Percentiles rank a stretch among this genome's conserved stretches.
Evolutionary conservation across 2,888 invertebrate species (phyloP).

Genomic region (Dasypogon diadema): DNA sequence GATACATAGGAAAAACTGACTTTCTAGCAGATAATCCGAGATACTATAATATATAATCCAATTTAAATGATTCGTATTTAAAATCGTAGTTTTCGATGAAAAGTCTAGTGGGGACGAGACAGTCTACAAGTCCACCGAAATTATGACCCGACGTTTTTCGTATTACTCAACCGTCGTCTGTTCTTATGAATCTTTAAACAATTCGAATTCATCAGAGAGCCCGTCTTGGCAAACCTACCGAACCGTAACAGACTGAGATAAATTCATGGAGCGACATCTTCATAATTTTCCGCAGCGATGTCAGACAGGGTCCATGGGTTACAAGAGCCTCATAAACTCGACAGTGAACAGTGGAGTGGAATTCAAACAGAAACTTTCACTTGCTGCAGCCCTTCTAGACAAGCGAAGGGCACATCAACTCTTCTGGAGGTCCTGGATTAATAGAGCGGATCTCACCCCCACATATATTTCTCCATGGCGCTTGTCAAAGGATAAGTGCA

Average conservation of each 20-base stretch:
- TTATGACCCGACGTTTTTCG: no score
- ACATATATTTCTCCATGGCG: background rate
- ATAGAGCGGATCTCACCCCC: conserved; percentile 2
- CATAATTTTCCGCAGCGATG: conserved; percentile 22
- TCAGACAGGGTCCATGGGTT: conserved; percentile 2
- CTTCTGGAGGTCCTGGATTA: background rate
- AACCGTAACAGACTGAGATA: conserved; percentile 28
- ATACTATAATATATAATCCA: no score
- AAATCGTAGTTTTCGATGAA: no score
- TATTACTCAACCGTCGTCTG: no score
- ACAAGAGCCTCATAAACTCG: background rate
- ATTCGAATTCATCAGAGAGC: conserved; percentile 21
- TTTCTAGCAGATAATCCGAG: no score
- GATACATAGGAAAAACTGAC: no score
- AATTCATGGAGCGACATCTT: conserved; percentile 29
- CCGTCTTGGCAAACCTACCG: background rate
- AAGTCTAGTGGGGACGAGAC: no score
- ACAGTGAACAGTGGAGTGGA: background rate
- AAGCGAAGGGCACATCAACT: background rate
- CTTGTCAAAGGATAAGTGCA: background rate
- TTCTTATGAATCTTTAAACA: background rate
- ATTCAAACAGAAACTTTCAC: conserved; percentile 30
- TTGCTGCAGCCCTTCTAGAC: background rate
- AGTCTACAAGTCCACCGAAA: no score
- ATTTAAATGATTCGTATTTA: no score